Evolutionary conservation across 1,140 invertebrate genomes (phyloP).

Genomic region (Hypothenemus hampei): DNA sequence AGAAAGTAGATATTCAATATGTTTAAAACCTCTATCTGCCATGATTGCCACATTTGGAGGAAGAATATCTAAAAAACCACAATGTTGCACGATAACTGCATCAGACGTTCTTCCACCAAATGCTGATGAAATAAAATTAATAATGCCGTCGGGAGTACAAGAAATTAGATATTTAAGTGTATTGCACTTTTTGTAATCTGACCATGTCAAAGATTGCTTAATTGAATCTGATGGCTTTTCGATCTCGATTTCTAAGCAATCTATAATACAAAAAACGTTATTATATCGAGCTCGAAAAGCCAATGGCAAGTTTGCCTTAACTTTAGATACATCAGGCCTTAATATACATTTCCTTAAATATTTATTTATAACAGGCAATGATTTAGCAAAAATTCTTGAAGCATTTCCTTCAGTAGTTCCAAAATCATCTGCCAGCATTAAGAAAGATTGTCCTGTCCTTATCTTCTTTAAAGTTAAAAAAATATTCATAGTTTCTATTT

Average conservation of each 20-base stretch:
- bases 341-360: slow-evolving; percentile 11
- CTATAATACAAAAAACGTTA: slow-evolving; percentile 29
- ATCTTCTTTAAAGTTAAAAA: slow-evolving; percentile 26
- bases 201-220: slow-evolving; percentile 38
- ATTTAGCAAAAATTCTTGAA: slow-evolving; percentile 25
- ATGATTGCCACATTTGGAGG: slow-evolving; percentile 33
- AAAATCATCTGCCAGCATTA: slow-evolving; percentile 19
- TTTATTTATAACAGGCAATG: slow-evolving; percentile 14
- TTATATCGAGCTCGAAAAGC: slow-evolving; percentile 30
- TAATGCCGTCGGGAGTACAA: slow-evolving; percentile 41
- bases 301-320: slow-evolving; percentile 27
- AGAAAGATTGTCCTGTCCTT: slow-evolving; percentile 8
- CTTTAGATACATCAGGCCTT: background rate
- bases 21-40: slow-evolving; percentile 45
- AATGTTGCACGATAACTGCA: slow-evolving; percentile 35
- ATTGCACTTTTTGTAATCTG: slow-evolving; percentile 42
- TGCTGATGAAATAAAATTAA: slow-evolving; percentile 42
- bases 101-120: slow-evolving; percentile 40
- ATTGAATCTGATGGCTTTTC: slow-evolving; percentile 35
- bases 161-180: slow-evolving; percentile 46
- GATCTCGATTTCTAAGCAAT: slow-evolving; percentile 43
- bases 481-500: slow-evolving; percentile 15
- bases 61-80: slow-evolving; percentile 37
- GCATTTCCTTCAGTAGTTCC: slow-evolving; percentile 7
- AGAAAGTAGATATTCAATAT: slow-evolving; percentile 33